Base-by-base conservation (phyloP, 2,797 vertebrate genomes). In the Salarias fasciatus region DNA sequence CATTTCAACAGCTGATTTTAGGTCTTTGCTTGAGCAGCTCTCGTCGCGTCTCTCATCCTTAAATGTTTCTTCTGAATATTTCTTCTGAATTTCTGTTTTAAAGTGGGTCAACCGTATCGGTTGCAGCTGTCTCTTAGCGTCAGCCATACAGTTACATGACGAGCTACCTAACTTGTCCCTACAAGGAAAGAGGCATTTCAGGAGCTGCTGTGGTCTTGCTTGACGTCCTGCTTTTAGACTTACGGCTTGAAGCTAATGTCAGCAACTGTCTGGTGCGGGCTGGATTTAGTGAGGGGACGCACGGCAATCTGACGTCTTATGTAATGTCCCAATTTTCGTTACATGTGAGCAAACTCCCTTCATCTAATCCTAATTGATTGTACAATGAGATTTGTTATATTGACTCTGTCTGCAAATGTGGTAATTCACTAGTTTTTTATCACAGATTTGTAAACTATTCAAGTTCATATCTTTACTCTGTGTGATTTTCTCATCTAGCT, bases 71-170 rank as follows among this genome's bases (percentile, higher is more conserved):
- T n/a, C 51, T 12, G 18, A 48, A 74, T 72, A 63, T 75, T 77
- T 70, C 63, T 60, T 35, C 9, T 9, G 80, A 75, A 59, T 75
- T 68, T 73, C 49, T 44, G 54, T 71, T 87, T 82, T 75, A 79
- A 57, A 85, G 63, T 86, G 76, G 85, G 79, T 84, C 83, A 86
- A 79, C 67, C 48, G 14, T 80, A 79, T 89, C 63, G 31, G 70
- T 72, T 90, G 88, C 92, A 93, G 88, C 91, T 93, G 92, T 86
- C 72, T 72, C 77, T 41, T 55, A 68, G 58, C 89, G 90, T 92
- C 92, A 92, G 58, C 54, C 8, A 37, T 18, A 73, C 83, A 83
- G 88, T 88, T 89, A 90, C 83, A 75, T 72, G 63, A 70, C 55
- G 56, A 74, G 86, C 79, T 84, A 57, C 80, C 87, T 84, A 80